Evolutionary conservation across 2,113 vertebrate species (phyloP).

Genomic region (Upupa epops): DNA sequence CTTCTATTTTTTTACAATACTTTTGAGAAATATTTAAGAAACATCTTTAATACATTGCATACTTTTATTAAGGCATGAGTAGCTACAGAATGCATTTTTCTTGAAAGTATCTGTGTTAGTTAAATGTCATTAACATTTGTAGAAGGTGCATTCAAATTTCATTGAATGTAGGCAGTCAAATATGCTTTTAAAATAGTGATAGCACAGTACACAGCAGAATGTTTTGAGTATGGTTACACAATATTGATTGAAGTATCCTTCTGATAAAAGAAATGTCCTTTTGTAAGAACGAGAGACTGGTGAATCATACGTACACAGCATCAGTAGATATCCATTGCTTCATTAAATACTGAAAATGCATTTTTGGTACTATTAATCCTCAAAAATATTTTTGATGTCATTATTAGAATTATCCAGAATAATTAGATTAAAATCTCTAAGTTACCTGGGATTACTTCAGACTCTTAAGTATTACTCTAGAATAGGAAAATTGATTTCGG

Average conservation of each 20-base stretch:
- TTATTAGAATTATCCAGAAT: not conserved
- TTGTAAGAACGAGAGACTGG: conserved; percentile 60
- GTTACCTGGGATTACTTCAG: not conserved
- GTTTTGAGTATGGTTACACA: conserved; percentile 50
- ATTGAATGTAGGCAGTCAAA: conserved; percentile 14
- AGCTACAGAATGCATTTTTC: conserved; percentile 3
- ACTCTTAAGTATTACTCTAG: not conserved
- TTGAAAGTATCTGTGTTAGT: not conserved
- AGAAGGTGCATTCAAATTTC: conserved; percentile 17
- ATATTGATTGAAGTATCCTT: conserved; percentile 70
- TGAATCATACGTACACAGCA: conserved; percentile 68
- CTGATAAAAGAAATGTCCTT: conserved; percentile 68
- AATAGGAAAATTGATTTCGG: not conserved
- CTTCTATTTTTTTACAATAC: not conserved
- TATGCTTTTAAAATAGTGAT: conserved; percentile 26
- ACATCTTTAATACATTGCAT: conserved; percentile 64
- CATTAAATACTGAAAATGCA: conserved; percentile 73
- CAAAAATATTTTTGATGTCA: conserved; percentile 6
- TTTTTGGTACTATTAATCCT: conserved; percentile 58
- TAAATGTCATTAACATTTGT: not conserved
- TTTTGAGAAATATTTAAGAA: conserved; percentile 28
- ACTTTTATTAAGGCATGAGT: conserved; percentile 50
- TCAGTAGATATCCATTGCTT: conserved; percentile 73
- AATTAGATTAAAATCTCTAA: not conserved
- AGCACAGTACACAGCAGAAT: conserved; percentile 33